Conservation (phyloP, 2,888 invertebrate species). For the Mellilla xanthometata region DNA sequence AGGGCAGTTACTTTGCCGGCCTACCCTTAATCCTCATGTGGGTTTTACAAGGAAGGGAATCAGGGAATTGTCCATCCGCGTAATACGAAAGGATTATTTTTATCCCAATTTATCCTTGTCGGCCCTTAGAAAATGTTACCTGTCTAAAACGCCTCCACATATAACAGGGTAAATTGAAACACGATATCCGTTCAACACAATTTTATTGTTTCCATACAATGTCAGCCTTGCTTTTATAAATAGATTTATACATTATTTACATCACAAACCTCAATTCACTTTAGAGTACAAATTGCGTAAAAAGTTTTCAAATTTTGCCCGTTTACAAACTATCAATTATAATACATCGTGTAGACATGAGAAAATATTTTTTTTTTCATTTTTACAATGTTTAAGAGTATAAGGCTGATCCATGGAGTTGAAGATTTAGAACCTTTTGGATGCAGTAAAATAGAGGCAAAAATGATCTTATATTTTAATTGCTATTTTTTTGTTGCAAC, state of each 20-base stretch:
- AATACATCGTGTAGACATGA: slow-evolving; percentile 52
- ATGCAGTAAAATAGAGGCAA: too few relatives aligned
- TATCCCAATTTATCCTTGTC: slow-evolving; percentile 15
- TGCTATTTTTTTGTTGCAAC: too few relatives aligned
- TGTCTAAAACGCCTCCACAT: slow-evolving; percentile 4
- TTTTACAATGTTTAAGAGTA: slow-evolving; percentile 50
- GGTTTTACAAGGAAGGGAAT: slow-evolving; percentile 40
- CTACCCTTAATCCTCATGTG: slow-evolving; percentile 41
- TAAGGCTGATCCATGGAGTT: slow-evolving; percentile 15
- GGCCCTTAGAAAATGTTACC: slow-evolving; percentile 8
- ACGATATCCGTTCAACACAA: slow-evolving; percentile 66
- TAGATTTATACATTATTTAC: slow-evolving; percentile 78
- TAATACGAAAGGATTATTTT: slow-evolving; percentile 30
- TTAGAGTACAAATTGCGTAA: slow-evolving; percentile 76
- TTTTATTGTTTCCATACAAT: slow-evolving; percentile 81
- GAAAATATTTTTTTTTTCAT: slow-evolving; percentile 57
- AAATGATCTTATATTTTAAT: too few relatives aligned
- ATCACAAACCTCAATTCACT: slow-evolving; percentile 58
- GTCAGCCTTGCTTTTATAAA: slow-evolving; percentile 81
- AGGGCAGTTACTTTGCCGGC: slow-evolving; percentile 35
- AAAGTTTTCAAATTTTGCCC: slow-evolving; percentile 56
- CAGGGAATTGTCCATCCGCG: slow-evolving; percentile 37
- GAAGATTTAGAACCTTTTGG: slow-evolving; percentile 41
- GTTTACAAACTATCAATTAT: slow-evolving; percentile 43
- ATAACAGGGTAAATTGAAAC: slow-evolving; percentile 19